These are phyloP conservation scores for Pachypanchax playfairii DNA, from an alignment of 2,113 vertebrate species.

Conservation along the genomic window DNA sequence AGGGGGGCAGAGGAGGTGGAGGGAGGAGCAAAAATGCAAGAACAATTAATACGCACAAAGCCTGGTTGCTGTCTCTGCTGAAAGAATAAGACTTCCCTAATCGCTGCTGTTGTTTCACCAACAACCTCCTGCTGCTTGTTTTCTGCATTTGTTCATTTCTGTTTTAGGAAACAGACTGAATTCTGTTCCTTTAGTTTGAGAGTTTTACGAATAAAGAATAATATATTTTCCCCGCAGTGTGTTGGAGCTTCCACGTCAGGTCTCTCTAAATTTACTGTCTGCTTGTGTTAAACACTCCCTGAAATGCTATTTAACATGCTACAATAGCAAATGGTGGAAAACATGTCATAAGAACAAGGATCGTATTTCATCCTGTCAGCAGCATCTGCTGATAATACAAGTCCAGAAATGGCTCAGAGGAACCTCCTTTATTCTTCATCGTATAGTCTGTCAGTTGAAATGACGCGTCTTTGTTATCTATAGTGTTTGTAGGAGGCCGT, in stretches of 20 bases:
- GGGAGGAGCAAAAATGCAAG: slow-evolving; percentile 10
- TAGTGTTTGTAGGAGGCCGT: not conserved
- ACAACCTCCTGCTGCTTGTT: slow-evolving; percentile 5
- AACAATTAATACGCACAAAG: slow-evolving; percentile 34
- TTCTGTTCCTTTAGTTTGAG: not conserved
- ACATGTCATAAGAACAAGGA: slow-evolving; percentile 22
- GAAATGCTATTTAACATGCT: slow-evolving; percentile 15
- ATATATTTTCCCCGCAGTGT: not conserved
- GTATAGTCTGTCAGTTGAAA: slow-evolving; percentile 31
- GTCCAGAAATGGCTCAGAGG: slow-evolving; percentile 27
- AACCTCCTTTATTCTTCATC: slow-evolving; percentile 13
- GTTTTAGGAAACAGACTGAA: not conserved
- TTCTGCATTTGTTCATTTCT: not conserved
- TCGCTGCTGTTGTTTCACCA: slow-evolving; percentile 14
- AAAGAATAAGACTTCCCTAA: slow-evolving; percentile 13
- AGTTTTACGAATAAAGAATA: not conserved
- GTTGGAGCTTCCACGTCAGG: not conserved
- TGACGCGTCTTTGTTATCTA: slow-evolving; percentile 28
- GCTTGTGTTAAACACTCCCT: slow-evolving; percentile 9
- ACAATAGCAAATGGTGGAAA: slow-evolving; percentile 27
- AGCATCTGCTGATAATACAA: slow-evolving; percentile 48
- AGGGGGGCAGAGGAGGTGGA: slow-evolving; percentile 24
- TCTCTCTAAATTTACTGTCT: slow-evolving; percentile 7
- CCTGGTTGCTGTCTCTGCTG: slow-evolving; percentile 12
- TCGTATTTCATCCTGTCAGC: slow-evolving; percentile 37